phyloP scores from a whole-genome alignment of 2,797 vertebrate genomes.

The Semotilus atromaculatus region DNA sequence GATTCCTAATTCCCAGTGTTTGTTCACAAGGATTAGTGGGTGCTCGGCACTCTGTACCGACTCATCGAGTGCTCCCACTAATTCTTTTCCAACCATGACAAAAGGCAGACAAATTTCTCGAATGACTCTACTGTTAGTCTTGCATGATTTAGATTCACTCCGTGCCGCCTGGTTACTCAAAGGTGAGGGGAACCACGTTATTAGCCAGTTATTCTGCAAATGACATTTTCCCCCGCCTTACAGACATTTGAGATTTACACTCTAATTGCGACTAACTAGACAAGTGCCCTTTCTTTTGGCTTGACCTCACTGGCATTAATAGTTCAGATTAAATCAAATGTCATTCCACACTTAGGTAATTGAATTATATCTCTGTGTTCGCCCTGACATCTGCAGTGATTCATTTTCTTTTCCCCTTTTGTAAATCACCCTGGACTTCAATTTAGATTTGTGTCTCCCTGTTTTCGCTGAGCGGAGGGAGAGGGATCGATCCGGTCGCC shows the following conservation, averaged over 20 bases:
- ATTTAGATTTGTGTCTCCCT: constrained; percentile 72
- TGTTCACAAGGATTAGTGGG: constrained; percentile 49
- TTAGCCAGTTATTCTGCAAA: constrained; percentile 59
- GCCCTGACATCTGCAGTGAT: constrained; percentile 69
- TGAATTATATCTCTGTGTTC: constrained; percentile 71
- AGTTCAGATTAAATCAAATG: constrained; percentile 68
- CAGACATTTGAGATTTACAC: constrained; percentile 53
- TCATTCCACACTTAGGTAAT: constrained; percentile 70
- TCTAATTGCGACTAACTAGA: constrained; percentile 53
- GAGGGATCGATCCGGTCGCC: constrained; percentile 70
- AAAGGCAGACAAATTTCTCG: constrained; percentile 38
- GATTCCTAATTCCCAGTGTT: constrained; percentile 34
- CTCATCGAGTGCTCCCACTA: constrained; percentile 21
- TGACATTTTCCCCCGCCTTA: constrained; percentile 52
- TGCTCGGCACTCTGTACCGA: constrained; percentile 32
- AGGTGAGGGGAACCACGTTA: constrained; percentile 53
- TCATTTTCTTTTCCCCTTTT: constrained; percentile 67
- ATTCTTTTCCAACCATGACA: constrained; percentile 45
- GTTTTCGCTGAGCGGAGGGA: constrained; percentile 62
- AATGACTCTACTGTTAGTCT: constrained; percentile 40
- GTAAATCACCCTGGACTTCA: constrained; percentile 62
- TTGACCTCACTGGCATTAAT: constrained; percentile 63
- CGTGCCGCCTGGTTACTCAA: constrained; percentile 39
- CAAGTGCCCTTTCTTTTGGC: constrained; percentile 51
- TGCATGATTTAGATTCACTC: constrained; percentile 55